phyloP scores from a whole-genome alignment of 2,888 invertebrate species.

The Drosophila macrospina region DNA sequence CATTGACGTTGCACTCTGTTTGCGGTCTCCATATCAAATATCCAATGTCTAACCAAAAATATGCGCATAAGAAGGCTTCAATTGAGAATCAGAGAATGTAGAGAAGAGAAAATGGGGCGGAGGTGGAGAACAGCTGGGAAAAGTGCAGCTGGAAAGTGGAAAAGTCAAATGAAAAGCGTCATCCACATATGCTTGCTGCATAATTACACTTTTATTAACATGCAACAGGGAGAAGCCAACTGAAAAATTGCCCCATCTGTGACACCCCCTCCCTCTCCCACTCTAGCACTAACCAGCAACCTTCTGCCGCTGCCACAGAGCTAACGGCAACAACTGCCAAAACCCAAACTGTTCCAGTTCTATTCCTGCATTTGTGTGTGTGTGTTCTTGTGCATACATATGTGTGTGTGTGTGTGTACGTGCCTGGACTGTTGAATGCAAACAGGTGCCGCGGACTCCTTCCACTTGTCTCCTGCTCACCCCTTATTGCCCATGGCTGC shows the following conservation, averaged over 20 bases:
- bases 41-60: conserved; percentile 70
- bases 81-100: neutral
- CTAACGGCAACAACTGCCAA: conserved; percentile 36
- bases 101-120: neutral
- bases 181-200: conserved; percentile 53
- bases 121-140: neutral
- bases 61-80: conserved; percentile 61
- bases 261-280: neutral
- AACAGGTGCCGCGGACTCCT: conserved; percentile 64
- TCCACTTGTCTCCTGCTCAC: neutral
- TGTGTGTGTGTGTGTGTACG: conserved; percentile 40
- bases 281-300: too few species aligned
- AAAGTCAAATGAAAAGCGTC: conserved; percentile 37
- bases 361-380: conserved; percentile 16
- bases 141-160: conserved; percentile 20
- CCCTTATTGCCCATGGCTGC: neutral
- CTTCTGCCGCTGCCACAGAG: neutral
- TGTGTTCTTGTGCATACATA: too few species aligned
- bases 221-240: conserved; percentile 58
- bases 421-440: conserved; percentile 67
- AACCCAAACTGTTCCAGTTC: conserved; percentile 25
- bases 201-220: conserved; percentile 76
- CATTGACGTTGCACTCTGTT: neutral
- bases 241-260: conserved; percentile 50
- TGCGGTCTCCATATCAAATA: conserved; percentile 59